Percentiles rank a stretch among this genome's conserved stretches.
Evolutionary conservation across 1,140 invertebrate species (phyloP).

Genomic region (Muscidifurax raptorellus): DNA sequence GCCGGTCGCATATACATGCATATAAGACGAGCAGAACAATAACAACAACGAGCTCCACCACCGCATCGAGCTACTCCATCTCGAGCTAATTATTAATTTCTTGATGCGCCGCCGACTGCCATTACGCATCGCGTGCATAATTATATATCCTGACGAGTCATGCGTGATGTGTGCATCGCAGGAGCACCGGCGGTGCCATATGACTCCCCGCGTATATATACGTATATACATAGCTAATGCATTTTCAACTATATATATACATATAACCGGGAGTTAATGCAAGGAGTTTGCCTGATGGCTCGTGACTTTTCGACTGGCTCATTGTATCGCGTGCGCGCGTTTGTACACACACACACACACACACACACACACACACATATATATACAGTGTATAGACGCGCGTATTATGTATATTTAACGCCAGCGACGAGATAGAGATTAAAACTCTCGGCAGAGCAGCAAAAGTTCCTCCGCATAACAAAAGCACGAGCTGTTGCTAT

Average conservation of each 20-base stretch:
- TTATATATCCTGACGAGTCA: conserved; percentile 72
- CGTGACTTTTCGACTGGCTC: background rate
- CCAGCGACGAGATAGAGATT: conserved; percentile 8
- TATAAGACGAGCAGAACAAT: conserved; percentile 23
- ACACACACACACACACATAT: too few species aligned
- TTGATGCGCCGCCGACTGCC: conserved; percentile 72
- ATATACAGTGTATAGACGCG: background rate
- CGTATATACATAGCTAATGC: conserved; percentile 63
- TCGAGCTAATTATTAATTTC: conserved; percentile 75
- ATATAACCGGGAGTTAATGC: background rate
- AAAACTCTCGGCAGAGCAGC: background rate
- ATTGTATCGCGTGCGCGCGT: background rate
- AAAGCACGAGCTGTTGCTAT: background rate
- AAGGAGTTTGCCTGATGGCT: background rate
- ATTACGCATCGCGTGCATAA: conserved; percentile 74
- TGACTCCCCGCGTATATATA: conserved; percentile 58
- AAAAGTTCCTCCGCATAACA: background rate
- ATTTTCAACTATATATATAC: conserved; percentile 74
- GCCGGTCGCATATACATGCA: background rate
- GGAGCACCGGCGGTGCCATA: conserved; percentile 61
- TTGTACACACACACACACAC: too few species aligned
- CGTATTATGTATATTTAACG: background rate
- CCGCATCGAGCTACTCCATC: conserved; percentile 54
- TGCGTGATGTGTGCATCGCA: conserved; percentile 66
- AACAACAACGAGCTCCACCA: conserved; percentile 36